Base-by-base conservation (phyloP, 2,888 invertebrate species). In the Sceliomorpha sp. region DNA sequence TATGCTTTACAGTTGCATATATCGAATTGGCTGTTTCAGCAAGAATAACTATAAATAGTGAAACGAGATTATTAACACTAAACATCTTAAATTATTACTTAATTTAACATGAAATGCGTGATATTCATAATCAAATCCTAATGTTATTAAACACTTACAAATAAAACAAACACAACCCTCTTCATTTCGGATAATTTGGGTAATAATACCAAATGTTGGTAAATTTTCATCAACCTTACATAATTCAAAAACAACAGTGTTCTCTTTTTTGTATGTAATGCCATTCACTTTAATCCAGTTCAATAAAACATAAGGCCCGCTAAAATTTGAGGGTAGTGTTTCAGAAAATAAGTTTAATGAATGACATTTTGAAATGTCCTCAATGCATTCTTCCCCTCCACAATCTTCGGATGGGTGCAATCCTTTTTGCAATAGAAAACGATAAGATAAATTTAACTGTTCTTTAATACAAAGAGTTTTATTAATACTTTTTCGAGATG, bases 391-490 rank as follows among this genome's bases (percentile, higher is more conserved):
- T 8, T 17, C 12, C 8, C 14, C 15, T 15, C 47, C 47, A 32
- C 9, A 26, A 47, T 17, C 9, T n/a, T 32, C n/a, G 7, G 9
- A 24, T 36, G 39, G 1, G 14, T 5, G 5, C n/a, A 51, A 13
- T 1, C 50, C 50, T 51, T 24, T 48, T 15, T 34, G 4, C 15
- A 5, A 4, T 15, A 9, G 24, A 55, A 55, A 42, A 7, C 42
- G 37, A 32, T 42, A 24, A 9, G 12, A 20, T 12, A 55, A 34
- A 24, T 5, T 9, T 17, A 55, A 20, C 32, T 55, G 55, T 20
- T 55, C 55, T 42, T 55, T 55, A n/a, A 40, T 47, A 24, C 32
- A 39, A 5, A 58, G 26, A 9, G 39, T 58, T 17, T 58, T 37
- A 2, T 5, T 39, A 20, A 50, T 50, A 12, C 40, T 50, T 34